Evolutionary conservation across 1,140 invertebrate species (phyloP), one percentile per base, ranked within the genome.

Genomic region (Trichoplusia ni): DNA sequence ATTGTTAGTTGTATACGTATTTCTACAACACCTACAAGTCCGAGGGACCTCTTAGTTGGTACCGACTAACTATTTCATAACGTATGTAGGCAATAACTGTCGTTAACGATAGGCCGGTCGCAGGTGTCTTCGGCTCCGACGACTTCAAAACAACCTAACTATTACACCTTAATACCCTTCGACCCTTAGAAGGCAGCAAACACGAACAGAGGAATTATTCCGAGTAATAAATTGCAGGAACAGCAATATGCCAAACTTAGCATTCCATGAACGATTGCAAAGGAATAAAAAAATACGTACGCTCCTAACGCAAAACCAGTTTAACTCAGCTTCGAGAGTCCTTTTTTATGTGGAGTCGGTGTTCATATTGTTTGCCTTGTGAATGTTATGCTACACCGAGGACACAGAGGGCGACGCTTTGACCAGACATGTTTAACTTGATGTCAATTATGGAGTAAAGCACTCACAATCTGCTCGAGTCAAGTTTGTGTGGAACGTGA

Each of bases 11-110:
- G n/a, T n/a, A n/a, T n/a, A n/a, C n/a, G n/a, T n/a, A n/a, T n/a
- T n/a, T n/a, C n/a, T n/a, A n/a, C n/a, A n/a, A n/a, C n/a, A n/a
- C n/a, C n/a, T n/a, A n/a, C n/a, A n/a, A n/a, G n/a, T n/a, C 25
- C 25, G 25, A 27, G 25, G 7, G 25, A 27, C n/a, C n/a, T n/a
- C n/a, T n/a, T n/a, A n/a, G n/a, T n/a, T n/a, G n/a, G n/a, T n/a
- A n/a, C n/a, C n/a, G n/a, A n/a, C n/a, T n/a, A 49, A 33, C 42
- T 49, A 11, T 11, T 51, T 35, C 29, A 21, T 6, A 51, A 51
- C 9, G 33, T 16, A 51, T 35, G 14, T 2, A 11, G 29, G 2
- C 47, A 1, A 8, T 21, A n/a, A 2, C 14, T 13, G 18, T 35
- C 21, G 46, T 49, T 31, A 49, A 49, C 18, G 27, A 18, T 14